Conservation (phyloP, 2,797 vertebrate genomes). For the Botia almorhae region DNA sequence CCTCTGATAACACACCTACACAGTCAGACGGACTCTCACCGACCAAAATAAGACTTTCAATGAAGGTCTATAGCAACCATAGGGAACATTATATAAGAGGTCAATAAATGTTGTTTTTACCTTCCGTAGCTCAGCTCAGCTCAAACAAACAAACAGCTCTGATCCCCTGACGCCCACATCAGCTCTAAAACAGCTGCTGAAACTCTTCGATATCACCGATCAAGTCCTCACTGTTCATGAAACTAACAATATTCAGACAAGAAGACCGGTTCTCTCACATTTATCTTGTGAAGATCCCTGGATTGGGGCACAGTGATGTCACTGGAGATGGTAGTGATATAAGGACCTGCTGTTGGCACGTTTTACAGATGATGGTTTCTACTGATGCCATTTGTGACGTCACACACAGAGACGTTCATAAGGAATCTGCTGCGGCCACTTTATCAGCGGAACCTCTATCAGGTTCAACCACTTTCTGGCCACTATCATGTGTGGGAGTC, state of each 20-base stretch:
- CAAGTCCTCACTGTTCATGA: neutral
- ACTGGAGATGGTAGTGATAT: conserved; percentile 9
- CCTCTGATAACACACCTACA: conserved; percentile 15
- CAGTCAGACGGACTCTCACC: neutral
- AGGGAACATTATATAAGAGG: neutral
- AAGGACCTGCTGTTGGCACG: neutral
- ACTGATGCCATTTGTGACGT: conserved; percentile 2
- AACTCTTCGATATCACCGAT: conserved; percentile 2
- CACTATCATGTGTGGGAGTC: conserved; percentile 1
- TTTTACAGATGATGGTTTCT: conserved; percentile 6
- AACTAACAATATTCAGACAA: neutral
- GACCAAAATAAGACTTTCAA: neutral
- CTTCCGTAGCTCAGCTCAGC: neutral
- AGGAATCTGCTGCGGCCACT: neutral
- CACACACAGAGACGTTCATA: neutral
- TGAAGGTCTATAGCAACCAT: neutral
- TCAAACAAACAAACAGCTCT: conserved; percentile 17
- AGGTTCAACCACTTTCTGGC: conserved; percentile 43
- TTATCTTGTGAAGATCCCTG: neutral
- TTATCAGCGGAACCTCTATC: neutral
- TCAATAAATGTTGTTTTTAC: conserved; percentile 16
- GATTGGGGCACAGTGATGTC: conserved; percentile 18
- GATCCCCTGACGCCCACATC: neutral
- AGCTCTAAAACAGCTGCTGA: neutral
- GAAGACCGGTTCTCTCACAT: neutral